Percentiles rank a stretch among this genome's conserved stretches.
phyloP scores from a whole-genome alignment of 2,888 invertebrate species.

The Epirrhoe tristata region DNA sequence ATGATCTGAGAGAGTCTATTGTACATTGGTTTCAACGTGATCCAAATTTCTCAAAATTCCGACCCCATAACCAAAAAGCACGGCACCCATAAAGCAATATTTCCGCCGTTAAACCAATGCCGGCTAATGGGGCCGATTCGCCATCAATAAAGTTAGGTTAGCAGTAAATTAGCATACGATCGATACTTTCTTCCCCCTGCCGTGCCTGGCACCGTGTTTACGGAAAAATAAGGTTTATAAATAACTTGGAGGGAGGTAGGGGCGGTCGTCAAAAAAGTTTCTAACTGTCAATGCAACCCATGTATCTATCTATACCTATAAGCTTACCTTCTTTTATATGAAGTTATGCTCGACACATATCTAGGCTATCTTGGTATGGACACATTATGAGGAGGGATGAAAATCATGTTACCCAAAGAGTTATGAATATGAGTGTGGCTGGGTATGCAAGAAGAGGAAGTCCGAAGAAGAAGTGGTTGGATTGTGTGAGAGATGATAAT shows the following conservation, averaged over 20 bases:
- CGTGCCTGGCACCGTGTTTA: slow-evolving; percentile 44
- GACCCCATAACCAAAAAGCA: neutral
- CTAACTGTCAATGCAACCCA: neutral
- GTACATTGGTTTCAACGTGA: too few species aligned
- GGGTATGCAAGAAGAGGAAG: too few species aligned
- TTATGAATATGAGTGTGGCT: too few species aligned
- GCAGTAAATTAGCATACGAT: slow-evolving; percentile 73
- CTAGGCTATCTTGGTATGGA: too few species aligned
- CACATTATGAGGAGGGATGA: too few species aligned
- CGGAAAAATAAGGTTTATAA: slow-evolving; percentile 34
- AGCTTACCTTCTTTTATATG: too few species aligned
- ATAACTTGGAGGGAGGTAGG: slow-evolving; percentile 20
- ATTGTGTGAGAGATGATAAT: too few species aligned
- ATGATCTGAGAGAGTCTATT: too few species aligned
- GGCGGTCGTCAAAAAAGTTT: slow-evolving; percentile 1
- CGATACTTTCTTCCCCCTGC: slow-evolving; percentile 68
- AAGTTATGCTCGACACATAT: too few species aligned
- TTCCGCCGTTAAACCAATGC: slow-evolving; percentile 44
- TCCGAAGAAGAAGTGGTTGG: too few species aligned
- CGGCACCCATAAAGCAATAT: slow-evolving; percentile 26
- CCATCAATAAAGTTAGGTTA: slow-evolving; percentile 64
- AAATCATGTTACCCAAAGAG: too few species aligned
- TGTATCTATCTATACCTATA: neutral
- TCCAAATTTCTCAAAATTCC: too few species aligned
- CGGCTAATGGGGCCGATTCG: slow-evolving; percentile 54